Evolutionary conservation across 1,140 invertebrate species (phyloP), one percentile per base, ranked within the genome.

Genomic region (Bombus waltoni): DNA sequence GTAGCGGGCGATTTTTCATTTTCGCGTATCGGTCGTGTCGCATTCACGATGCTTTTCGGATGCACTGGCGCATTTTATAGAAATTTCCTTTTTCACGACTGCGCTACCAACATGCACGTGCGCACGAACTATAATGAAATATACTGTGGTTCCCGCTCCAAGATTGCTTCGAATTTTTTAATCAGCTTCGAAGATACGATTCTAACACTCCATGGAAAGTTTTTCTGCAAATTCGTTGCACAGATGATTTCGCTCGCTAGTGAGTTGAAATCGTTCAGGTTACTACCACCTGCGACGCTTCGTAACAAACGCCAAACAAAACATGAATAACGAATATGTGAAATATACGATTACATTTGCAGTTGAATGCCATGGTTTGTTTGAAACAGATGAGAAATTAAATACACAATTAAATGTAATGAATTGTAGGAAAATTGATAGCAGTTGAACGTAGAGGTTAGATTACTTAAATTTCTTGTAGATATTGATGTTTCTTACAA

Each of bases 1-100:
- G n/a, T 10, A 25, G 25, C 4, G n/a, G 28, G 28, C 6, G 68
- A 75, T 47, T 83, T 86, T 53, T 82, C 85, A 76, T 86, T 77
- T 83, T 76, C 47, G 44, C 42, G 4, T 82, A 3, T 62, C 35
- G 42, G 8, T 74, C 65, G 38, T 38, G 22, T 83, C 42, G 53
- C 44, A 10, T 44, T 74, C 44, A 66, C 18, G 44, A 59, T 22
- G 65, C 9, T 42, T 82, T 62, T 62, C 9, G 25, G 40, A 44
- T 40, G 47, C 85, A 73, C 5, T 22, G 35, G 18, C 32, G 40
- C 81, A 83, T 87, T 78, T 78, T 73, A 11, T 47, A 3, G 9
- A 32, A 53, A 71, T 25, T 38, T 75, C 59, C 44, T 3, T 42
- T 68, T 66, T 57, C 35, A 40, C 74, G n/a, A 42, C 22, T 53